A percentile compares a stretch with the other conserved stretches of the same genome.
phyloP scores from a whole-genome alignment of 2,888 invertebrate genomes.

The Nebria salina region DNA sequence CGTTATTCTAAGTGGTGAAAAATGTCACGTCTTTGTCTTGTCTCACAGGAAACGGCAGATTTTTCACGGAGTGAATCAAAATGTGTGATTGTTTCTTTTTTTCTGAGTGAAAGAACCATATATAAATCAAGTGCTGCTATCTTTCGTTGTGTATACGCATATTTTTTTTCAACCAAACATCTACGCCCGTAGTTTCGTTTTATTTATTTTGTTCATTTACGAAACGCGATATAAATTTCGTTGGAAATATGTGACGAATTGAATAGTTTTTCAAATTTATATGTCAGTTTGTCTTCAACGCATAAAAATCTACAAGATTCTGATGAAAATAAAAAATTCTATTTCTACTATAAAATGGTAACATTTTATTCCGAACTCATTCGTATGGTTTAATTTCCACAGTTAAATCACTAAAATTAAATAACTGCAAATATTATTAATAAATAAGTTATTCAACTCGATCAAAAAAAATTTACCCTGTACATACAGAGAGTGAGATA shows the following conservation, averaged over 20 bases:
- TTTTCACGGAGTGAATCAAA: conserved; percentile 15
- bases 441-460: too few relatives aligned
- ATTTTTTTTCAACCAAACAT: not conserved
- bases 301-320: too few relatives aligned
- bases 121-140: not conserved
- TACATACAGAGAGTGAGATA: not conserved
- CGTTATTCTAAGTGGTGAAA: conserved; percentile 13
- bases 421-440: too few relatives aligned
- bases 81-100: conserved; percentile 8
- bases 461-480: too few relatives aligned
- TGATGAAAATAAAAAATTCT: too few relatives aligned
- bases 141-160: not conserved
- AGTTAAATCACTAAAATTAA: too few relatives aligned
- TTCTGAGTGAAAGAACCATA: conserved; percentile 10
- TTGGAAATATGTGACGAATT: not conserved
- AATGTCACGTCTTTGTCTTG: conserved; percentile 22
- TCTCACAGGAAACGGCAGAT: conserved; percentile 9
- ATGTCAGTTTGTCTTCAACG: too few relatives aligned
- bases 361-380: too few relatives aligned
- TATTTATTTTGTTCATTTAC: not conserved
- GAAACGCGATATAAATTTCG: not conserved
- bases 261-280: too few relatives aligned
- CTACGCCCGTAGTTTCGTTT: not conserved
- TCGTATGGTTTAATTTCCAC: too few relatives aligned
- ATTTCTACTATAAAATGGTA: too few relatives aligned